A percentile compares a stretch with the other conserved stretches of the same genome.
Conservation (phyloP, 2,113 vertebrate species). For the Falco punctatus region DNA sequence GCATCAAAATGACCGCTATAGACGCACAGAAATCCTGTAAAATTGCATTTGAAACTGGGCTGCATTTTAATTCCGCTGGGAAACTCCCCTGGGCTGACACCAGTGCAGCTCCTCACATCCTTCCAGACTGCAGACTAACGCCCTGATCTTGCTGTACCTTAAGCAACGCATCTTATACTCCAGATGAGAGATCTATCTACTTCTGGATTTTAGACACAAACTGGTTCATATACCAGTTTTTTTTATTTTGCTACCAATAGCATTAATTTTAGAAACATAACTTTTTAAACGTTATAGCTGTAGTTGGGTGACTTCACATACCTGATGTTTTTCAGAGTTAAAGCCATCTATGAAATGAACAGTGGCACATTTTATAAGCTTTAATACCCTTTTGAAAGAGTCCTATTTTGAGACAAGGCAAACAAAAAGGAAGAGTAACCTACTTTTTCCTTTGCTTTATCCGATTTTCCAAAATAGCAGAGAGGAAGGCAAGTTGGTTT, state of each 20-base stretch:
- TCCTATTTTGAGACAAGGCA: slow-evolving; percentile 6
- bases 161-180: not conserved
- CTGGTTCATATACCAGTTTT: not conserved
- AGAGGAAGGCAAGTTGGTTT: not conserved
- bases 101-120: not conserved
- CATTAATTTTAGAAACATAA: not conserved
- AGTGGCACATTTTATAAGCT: slow-evolving; percentile 29
- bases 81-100: not conserved
- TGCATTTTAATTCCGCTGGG: not conserved
- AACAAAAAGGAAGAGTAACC: slow-evolving; percentile 26
- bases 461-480: not conserved
- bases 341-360: not conserved
- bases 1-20: not conserved
- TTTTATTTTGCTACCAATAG: not conserved
- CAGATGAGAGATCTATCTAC: not conserved
- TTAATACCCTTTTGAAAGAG: not conserved
- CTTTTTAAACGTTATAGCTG: not conserved
- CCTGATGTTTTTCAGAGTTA: slow-evolving; percentile 11
- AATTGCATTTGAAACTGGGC: not conserved
- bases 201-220: not conserved
- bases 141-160: not conserved
- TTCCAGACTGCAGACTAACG: not conserved
- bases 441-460: slow-evolving; percentile 26
- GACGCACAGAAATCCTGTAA: slow-evolving; percentile 22
- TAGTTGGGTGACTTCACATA: not conserved